Conservation (phyloP, 2,888 invertebrate species). For the Galeruca laticollis region DNA sequence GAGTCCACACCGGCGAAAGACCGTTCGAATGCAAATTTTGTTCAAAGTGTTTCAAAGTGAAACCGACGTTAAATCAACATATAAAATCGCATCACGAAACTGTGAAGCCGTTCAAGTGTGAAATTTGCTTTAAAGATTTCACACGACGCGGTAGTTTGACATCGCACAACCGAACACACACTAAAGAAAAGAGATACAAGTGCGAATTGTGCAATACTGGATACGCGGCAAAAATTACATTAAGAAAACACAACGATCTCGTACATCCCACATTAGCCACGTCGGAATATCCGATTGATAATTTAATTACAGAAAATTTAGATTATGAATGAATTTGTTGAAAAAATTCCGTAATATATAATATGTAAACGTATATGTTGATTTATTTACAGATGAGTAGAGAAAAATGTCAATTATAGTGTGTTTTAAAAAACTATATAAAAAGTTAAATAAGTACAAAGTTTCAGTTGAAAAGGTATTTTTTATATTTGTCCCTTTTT, state of each 20-base stretch:
- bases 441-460: no score
- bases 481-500: no score
- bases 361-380: no score
- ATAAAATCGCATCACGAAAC: conserved; percentile 10
- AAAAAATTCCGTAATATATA: background rate
- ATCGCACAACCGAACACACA: background rate
- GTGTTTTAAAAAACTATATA: no score
- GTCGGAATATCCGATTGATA: background rate
- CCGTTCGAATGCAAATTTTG: conserved; percentile 16
- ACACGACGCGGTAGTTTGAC: conserved; percentile 1
- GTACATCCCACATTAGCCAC: background rate
- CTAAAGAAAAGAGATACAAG: conserved; percentile 7
- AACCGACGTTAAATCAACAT: conserved; percentile 12
- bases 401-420: no score
- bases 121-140: conserved; percentile 24
- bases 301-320: background rate
- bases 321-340: background rate
- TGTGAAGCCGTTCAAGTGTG: conserved; percentile 19
- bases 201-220: background rate
- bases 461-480: no score
- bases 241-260: background rate
- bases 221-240: background rate
- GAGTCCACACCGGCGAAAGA: background rate
- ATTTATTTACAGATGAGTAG: no score
- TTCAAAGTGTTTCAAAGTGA: conserved; percentile 16